These are phyloP conservation scores for Erpornis zantholeuca DNA, from an alignment of 2,113 vertebrate species.

Conservation along the genomic window DNA sequence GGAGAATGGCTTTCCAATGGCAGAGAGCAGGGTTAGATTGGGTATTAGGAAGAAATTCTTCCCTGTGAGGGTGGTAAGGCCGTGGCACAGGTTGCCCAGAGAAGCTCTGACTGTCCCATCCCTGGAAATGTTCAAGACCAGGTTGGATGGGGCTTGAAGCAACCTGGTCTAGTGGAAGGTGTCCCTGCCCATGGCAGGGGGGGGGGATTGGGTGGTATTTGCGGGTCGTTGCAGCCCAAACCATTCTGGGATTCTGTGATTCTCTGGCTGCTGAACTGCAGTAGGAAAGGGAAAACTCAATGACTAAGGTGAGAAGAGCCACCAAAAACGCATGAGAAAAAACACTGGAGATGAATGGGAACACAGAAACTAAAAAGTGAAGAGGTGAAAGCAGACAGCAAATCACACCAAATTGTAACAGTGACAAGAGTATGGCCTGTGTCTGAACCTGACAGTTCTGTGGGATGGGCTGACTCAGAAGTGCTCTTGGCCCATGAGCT, in stretches of 20 bases:
- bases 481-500: background rate
- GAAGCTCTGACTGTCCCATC: background rate
- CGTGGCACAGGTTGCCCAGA: background rate
- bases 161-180: background rate
- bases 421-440: accelerated
- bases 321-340: background rate
- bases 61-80: background rate
- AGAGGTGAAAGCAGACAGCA: background rate
- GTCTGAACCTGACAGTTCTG: background rate
- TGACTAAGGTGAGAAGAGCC: background rate
- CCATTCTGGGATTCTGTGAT: background rate
- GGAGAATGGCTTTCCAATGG: background rate
- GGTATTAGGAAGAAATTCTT: background rate
- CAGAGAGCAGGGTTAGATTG: background rate
- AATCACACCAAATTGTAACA: background rate
- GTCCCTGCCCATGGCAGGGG: background rate
- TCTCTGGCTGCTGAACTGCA: background rate
- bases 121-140: background rate
- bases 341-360: background rate
- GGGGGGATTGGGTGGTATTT: background rate
- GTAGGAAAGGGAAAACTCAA: background rate
- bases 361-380: background rate
- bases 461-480: background rate
- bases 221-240: background rate
- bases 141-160: background rate